Evolutionary conservation across 1,140 invertebrate species (phyloP), one percentile per base, ranked within the genome.

Genomic region (Choristoneura fumiferana): DNA sequence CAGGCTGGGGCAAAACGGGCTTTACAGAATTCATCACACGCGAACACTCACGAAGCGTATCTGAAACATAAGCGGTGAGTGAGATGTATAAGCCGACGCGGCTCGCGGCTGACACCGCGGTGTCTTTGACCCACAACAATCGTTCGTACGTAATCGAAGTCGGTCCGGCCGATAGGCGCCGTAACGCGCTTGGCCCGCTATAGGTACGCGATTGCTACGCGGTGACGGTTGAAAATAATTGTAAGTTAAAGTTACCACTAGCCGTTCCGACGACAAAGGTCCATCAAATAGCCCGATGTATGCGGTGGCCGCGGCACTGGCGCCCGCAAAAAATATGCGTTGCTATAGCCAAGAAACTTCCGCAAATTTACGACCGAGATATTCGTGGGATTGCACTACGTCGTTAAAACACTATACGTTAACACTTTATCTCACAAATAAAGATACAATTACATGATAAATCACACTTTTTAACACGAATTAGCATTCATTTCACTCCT

Each of bases 11-110:
- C 65, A 91, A 69, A 65, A 87, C 90, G 67, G 91, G 90, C 80
- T 91, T 91, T 78, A 91, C 87, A 77, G 91, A 90, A 87, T 90
- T 91, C 91, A 91, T 91, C 71, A 82, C 73, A 79, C 68, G 70
- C 71, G 71, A 58, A 40, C 14, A 29, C 29, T 33, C 8, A 43
- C 18, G 18, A 15, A 43, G 56, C 18, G 17, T 37, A 81, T 69
- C 80, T 83, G 84, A 77, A 85, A 87, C 72, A 84, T 71, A 81
- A 81, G 61, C 68, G 56, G 67, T 84, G 76, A 84, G 67, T 84
- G 76, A 84, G 10, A n/a, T 36, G 29, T 53, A 52, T 64, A 54
- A 67, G 72, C 75, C 73, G 67, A 71, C 69, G 45, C 73, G 73
- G 65, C 79, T 73, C 69, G 45, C 73, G 73, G 65, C 79, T 73